A percentile compares a stretch with the other conserved stretches of the same genome.
These are phyloP conservation scores for Nycteola revayana DNA, from an alignment of 2,888 invertebrate species.

Conservation along the genomic window DNA sequence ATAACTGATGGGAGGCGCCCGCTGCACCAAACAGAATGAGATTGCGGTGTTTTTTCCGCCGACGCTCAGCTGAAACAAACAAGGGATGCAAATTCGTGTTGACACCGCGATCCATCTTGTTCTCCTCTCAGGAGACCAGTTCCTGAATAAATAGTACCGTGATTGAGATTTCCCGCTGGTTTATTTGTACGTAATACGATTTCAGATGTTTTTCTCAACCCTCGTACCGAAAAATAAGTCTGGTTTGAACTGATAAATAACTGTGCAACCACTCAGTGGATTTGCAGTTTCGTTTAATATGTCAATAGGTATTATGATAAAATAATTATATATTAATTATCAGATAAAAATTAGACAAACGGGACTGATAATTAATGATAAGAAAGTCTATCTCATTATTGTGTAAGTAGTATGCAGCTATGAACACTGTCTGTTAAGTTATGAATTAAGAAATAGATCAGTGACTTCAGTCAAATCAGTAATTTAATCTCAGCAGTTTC, in stretches of 20 bases:
- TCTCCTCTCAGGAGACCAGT: conserved; percentile 75
- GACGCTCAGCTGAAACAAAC: conserved; percentile 74
- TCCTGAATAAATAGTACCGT: conserved; percentile 72
- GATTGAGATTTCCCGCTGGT: conserved; percentile 67
- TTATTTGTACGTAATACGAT: conserved; percentile 60
- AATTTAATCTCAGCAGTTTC: no score
- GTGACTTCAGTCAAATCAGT: no score
- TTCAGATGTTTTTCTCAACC: conserved; percentile 55
- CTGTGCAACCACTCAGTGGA: conserved; percentile 51
- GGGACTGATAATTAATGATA: no score
- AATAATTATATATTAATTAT: no score
- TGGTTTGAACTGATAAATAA: conserved; percentile 44
- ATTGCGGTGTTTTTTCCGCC: conserved; percentile 78
- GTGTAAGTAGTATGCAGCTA: no score
- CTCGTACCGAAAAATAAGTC: conserved; percentile 44
- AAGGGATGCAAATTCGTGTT: conserved; percentile 82
- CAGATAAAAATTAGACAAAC: no score
- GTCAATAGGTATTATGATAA: conserved; percentile 70
- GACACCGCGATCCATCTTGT: conserved; percentile 81
- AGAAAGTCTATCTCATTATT: no score
- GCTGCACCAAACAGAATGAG: conserved; percentile 75
- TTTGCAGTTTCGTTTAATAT: conserved; percentile 74
- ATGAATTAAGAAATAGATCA: no score
- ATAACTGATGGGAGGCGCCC: conserved; percentile 72
- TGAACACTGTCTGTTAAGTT: no score